Conservation (phyloP, 2,888 invertebrate species). For the Smittia sp. region DNA sequence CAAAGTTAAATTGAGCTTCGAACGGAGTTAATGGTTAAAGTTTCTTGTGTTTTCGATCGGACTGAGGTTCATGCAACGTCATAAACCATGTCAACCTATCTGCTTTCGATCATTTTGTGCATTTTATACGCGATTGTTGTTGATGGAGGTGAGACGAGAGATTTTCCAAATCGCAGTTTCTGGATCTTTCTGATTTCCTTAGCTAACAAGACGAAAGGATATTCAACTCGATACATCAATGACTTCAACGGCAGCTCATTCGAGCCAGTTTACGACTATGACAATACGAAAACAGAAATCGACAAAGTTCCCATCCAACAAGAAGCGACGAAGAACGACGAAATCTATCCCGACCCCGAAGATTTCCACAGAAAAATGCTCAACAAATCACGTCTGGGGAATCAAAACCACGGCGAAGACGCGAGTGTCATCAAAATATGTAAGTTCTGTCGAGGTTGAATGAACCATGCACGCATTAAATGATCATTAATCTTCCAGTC, state of each 20-base stretch:
- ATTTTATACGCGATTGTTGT: conserved; percentile 18
- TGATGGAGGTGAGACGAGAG: background rate
- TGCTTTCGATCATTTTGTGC: conserved; percentile 25
- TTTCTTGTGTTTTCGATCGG: conserved; percentile 4
- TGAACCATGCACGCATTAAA: background rate
- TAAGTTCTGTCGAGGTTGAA: no score
- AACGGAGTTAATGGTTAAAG: background rate
- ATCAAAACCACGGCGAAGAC: conserved; percentile 19
- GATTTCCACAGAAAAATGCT: conserved; percentile 42
- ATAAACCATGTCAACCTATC: background rate
- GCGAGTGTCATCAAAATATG: conserved; percentile 33
- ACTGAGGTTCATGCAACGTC: background rate
- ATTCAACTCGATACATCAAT: conserved; percentile 19
- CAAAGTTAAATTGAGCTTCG: conserved; percentile 3
- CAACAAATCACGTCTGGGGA: conserved; percentile 5
- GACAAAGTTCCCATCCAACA: background rate
- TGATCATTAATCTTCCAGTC: background rate
- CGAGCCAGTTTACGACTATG: conserved; percentile 28
- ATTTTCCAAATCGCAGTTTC: background rate
- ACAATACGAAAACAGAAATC: conserved; percentile 4
- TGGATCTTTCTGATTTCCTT: background rate
- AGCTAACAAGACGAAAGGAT: background rate
- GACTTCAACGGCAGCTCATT: conserved; percentile 8
- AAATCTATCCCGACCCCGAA: conserved; percentile 45
- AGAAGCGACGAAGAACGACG: conserved; percentile 11